phyloP scores from a whole-genome alignment of 2,797 vertebrate species.

The Phoeniculus purpureus region DNA sequence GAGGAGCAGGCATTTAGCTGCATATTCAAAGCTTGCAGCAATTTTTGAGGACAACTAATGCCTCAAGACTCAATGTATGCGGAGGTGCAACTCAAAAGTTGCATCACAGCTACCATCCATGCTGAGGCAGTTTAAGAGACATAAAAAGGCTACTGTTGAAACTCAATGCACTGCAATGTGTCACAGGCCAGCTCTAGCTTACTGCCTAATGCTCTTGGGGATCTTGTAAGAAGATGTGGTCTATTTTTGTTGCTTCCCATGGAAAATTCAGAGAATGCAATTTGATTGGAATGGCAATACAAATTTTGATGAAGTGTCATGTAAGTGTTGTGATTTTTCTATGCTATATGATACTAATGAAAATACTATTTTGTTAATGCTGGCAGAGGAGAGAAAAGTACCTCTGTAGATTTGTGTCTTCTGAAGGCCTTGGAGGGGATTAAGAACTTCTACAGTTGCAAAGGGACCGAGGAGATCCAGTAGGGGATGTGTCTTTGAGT shows the following conservation, averaged over 20 bases:
- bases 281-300: neutral
- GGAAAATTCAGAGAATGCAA: neutral
- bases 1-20: neutral
- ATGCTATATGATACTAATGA: neutral
- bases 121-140: neutral
- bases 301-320: neutral
- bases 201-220: neutral
- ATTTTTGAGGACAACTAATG: neutral
- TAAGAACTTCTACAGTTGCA: neutral
- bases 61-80: neutral
- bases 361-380: neutral
- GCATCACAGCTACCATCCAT: neutral
- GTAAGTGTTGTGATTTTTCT: neutral
- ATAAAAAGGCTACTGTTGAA: neutral
- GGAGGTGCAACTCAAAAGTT: neutral
- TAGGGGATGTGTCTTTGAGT: neutral
- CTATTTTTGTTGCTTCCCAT: neutral
- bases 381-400: neutral
- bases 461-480: neutral
- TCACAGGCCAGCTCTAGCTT: neutral
- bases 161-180: neutral
- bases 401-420: neutral
- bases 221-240: neutral
- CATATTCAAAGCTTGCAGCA: neutral
- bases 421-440: neutral